These are phyloP conservation scores for Mirza zaza DNA, from an alignment of 2,113 vertebrate species.

Conservation along the genomic window DNA sequence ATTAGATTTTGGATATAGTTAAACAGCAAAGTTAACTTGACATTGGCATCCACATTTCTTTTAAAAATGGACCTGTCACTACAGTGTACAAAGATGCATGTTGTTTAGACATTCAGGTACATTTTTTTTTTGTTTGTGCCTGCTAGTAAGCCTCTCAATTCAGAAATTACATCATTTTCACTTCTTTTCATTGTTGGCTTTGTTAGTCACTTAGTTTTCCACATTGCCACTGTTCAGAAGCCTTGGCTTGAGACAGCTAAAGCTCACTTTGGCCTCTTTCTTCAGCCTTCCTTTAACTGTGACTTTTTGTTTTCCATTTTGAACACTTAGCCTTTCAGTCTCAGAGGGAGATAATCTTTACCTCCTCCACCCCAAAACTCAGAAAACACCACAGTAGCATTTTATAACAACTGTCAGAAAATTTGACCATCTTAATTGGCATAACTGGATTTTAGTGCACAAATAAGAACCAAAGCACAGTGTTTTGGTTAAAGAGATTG, in stretches of 20 bases:
- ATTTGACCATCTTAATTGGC: constrained; percentile 50
- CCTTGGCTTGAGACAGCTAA: background rate
- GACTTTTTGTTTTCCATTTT: constrained; percentile 56
- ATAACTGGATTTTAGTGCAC: constrained; percentile 56
- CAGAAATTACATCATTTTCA: constrained; percentile 24
- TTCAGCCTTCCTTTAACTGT: constrained; percentile 11
- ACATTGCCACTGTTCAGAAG: constrained; percentile 40
- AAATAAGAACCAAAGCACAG: constrained; percentile 62
- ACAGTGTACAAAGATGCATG: background rate
- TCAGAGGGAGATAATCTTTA: background rate
- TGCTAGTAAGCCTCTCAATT: constrained; percentile 1
- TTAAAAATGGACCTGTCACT: background rate
- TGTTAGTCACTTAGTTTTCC: constrained; percentile 27
- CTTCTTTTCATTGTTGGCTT: background rate
- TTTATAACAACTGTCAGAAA: constrained; percentile 59
- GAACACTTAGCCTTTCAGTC: constrained; percentile 57
- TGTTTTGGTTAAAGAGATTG: constrained; percentile 75
- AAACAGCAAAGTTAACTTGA: constrained; percentile 31
- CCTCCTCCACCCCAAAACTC: background rate
- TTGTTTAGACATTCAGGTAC: background rate
- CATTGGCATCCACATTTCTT: background rate
- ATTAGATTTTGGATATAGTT: constrained; percentile 31
- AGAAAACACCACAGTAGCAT: constrained; percentile 45
- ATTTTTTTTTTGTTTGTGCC: background rate
- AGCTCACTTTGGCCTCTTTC: background rate